These are phyloP conservation scores for Euphydryas editha DNA, from an alignment of 2,888 invertebrate species.

Conservation along the genomic window DNA sequence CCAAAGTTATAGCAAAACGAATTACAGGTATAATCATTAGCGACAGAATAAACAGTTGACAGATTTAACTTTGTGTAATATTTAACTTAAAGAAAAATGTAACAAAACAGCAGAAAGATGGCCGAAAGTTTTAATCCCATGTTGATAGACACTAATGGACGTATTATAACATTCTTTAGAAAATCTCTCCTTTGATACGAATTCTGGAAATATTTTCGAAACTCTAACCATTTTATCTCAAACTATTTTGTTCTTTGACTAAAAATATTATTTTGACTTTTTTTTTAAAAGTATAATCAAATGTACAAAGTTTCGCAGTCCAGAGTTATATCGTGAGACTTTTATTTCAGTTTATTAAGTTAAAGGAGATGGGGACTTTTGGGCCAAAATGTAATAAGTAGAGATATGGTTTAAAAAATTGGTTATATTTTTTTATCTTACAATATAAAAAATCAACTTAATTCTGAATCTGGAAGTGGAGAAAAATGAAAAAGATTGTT, in stretches of 20 bases:
- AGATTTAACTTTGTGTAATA: not conserved
- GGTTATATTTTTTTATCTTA: no score
- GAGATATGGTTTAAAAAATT: no score
- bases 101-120: slow-evolving; percentile 19
- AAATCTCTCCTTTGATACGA: slow-evolving; percentile 33
- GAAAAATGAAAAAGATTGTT: no score
- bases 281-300: slow-evolving; percentile 11
- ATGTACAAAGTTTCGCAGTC: not conserved
- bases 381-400: no score
- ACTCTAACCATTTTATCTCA: slow-evolving; percentile 23
- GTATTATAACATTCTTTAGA: slow-evolving; percentile 39
- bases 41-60: not conserved
- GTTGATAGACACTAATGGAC: slow-evolving; percentile 40
- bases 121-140: slow-evolving; percentile 35
- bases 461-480: no score
- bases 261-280: slow-evolving; percentile 18
- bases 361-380: no score
- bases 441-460: no score
- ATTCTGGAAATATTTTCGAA: slow-evolving; percentile 32
- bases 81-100: not conserved
- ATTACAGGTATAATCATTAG: not conserved
- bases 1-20: not conserved
- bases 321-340: no score
- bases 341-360: no score
- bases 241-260: slow-evolving; percentile 15